These are phyloP conservation scores for Plagiodera versicolora DNA, from an alignment of 2,888 invertebrate species.

Conservation along the genomic window DNA sequence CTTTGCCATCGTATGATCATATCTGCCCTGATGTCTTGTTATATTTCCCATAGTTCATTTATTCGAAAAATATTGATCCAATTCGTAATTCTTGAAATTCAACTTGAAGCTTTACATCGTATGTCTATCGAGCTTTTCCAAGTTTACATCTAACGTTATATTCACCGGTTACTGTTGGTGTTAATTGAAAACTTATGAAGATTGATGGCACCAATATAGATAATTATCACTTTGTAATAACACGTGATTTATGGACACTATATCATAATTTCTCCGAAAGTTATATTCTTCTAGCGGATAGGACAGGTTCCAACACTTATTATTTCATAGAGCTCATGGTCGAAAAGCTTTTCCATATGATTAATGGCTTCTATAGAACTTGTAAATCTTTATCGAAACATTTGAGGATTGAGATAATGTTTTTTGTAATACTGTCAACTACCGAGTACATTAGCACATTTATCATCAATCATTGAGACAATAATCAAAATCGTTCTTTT, in stretches of 20 bases:
- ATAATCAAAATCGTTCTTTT: slow-evolving; percentile 6
- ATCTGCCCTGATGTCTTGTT: too few species aligned
- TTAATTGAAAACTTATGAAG: neutral
- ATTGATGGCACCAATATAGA: neutral
- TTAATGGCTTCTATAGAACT: slow-evolving; percentile 9
- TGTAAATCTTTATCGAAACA: neutral
- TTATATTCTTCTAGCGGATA: neutral
- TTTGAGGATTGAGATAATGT: neutral
- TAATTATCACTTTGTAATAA: neutral
- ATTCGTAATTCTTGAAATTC: too few species aligned
- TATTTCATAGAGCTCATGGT: neutral
- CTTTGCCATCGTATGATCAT: too few species aligned
- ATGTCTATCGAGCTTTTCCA: too few species aligned
- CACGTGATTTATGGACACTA: neutral
- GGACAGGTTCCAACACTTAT: neutral
- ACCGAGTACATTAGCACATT: slow-evolving; percentile 14
- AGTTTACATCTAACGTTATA: neutral
- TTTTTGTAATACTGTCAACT: neutral
- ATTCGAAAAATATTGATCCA: too few species aligned
- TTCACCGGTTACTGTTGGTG: neutral
- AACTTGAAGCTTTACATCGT: too few species aligned
- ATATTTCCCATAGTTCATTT: too few species aligned
- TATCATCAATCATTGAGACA: slow-evolving; percentile 8
- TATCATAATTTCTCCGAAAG: neutral
- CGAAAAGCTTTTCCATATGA: slow-evolving; percentile 4